Evolutionary conservation across 2,797 vertebrate genomes (phyloP).

Genomic region (Taeniopygia guttata): DNA sequence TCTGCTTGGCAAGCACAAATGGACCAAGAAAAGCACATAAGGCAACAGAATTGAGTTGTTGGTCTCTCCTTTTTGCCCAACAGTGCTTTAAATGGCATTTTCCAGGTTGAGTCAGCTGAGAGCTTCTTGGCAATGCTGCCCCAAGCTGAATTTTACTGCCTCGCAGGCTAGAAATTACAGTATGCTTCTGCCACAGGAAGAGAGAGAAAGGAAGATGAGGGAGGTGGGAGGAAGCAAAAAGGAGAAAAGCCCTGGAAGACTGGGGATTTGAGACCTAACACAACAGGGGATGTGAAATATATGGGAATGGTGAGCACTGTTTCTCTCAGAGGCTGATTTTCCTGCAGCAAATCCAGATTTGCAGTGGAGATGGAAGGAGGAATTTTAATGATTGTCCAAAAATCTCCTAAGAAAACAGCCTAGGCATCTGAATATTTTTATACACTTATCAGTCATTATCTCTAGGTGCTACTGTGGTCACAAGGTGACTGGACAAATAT

Average conservation of each 20-base stretch:
- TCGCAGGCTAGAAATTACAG: not conserved
- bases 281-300: not conserved
- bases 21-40: not conserved
- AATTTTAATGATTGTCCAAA: not conserved
- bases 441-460: not conserved
- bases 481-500: not conserved
- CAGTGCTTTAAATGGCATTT: not conserved
- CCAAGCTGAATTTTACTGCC: not conserved
- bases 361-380: not conserved
- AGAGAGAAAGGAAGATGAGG: not conserved
- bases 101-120: not conserved
- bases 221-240: not conserved
- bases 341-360: accelerated
- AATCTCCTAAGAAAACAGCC: not conserved
- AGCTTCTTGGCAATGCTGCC: not conserved
- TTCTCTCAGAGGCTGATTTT: not conserved
- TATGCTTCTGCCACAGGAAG: not conserved
- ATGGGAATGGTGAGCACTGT: not conserved
- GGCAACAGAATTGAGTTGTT: accelerated
- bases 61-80: not conserved
- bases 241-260: not conserved
- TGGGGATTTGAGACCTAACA: not conserved
- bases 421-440: not conserved
- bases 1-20: not conserved
- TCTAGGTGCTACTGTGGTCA: not conserved